Conservation (phyloP, 2,113 vertebrate genomes). For the Strigops habroptila region DNA sequence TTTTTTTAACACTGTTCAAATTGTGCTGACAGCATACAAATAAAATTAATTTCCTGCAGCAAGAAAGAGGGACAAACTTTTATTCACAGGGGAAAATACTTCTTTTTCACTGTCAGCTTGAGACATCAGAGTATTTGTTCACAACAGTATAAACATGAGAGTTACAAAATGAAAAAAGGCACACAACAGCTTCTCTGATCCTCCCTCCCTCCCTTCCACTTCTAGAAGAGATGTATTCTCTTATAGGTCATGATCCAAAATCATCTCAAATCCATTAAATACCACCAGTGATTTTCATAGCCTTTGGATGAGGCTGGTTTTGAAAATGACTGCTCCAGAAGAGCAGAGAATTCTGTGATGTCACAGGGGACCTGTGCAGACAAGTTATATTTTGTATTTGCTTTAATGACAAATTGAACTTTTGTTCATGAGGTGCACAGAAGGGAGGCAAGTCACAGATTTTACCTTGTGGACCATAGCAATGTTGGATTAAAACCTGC, state of each 20-base stretch:
- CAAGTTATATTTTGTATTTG: neutral
- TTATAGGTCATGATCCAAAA: neutral
- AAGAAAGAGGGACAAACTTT: neutral
- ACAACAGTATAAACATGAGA: neutral
- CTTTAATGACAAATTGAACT: neutral
- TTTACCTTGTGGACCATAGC: neutral
- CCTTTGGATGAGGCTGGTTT: neutral
- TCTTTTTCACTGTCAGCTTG: neutral
- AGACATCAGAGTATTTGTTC: neutral
- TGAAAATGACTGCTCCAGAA: neutral
- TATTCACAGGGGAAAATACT: neutral
- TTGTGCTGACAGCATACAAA: neutral
- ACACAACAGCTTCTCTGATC: neutral
- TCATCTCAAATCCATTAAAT: neutral
- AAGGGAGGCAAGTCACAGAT: neutral
- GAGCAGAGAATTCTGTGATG: neutral
- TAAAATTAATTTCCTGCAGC: neutral
- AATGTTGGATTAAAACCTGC: neutral
- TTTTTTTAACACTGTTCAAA: neutral
- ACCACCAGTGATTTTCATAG: neutral
- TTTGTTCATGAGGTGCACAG: neutral
- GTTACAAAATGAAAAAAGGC: neutral
- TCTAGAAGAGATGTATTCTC: neutral
- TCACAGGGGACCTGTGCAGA: neutral
- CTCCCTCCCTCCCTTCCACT: neutral